phyloP scores from a whole-genome alignment of 2,888 invertebrate genomes.

The Belgica antarctica region DNA sequence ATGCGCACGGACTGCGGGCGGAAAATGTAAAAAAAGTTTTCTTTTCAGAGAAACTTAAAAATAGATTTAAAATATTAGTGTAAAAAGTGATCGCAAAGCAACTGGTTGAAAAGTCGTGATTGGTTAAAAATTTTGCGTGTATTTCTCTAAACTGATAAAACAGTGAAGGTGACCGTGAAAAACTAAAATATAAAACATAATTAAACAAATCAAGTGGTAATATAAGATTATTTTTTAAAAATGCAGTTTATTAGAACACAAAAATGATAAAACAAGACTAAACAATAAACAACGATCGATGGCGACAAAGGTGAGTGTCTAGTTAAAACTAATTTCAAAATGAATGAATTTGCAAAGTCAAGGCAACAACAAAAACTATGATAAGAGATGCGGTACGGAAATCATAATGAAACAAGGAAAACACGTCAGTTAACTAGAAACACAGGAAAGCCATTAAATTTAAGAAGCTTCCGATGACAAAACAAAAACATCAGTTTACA shows the following conservation, averaged over 20 bases:
- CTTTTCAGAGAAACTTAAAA: constrained; percentile 14
- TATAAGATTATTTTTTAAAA: background rate
- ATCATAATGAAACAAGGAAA: background rate
- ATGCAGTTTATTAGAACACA: background rate
- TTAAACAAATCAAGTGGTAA: background rate
- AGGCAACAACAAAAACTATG: background rate
- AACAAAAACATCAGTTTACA: constrained; percentile 13
- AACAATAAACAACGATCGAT: constrained; percentile 29
- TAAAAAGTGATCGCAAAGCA: constrained; percentile 20
- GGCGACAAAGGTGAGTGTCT: constrained; percentile 17
- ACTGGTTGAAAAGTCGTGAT: background rate
- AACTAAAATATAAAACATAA: no score
- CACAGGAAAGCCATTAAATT: constrained; percentile 18
- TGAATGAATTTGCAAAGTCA: constrained; percentile 35
- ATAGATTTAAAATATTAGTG: constrained; percentile 17
- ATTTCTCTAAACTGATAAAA: constrained; percentile 3
- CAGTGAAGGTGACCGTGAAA: constrained; percentile 9
- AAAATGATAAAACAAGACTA: constrained; percentile 20
- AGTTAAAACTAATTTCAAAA: constrained; percentile 17
- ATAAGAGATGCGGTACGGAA: background rate
- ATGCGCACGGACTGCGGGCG: background rate
- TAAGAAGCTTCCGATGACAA: background rate
- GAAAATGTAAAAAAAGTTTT: no score
- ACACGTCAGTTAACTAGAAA: constrained; percentile 3
- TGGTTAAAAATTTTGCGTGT: constrained; percentile 18